Conservation (phyloP, 2,888 invertebrate species). For the Phragmatobia fuliginosa region DNA sequence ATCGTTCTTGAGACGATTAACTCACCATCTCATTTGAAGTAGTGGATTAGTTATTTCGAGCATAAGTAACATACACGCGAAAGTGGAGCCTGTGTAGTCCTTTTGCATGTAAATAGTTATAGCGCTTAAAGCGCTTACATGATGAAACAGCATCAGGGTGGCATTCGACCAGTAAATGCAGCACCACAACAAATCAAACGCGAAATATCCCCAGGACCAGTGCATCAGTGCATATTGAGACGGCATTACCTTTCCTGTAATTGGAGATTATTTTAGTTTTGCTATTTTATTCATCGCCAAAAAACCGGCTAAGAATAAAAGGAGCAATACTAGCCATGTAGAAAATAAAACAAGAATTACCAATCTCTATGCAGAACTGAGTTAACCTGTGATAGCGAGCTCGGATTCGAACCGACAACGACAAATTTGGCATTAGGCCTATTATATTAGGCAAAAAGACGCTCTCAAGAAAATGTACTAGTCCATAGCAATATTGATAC, state of each 20-base stretch:
- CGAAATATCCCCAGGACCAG: conserved; percentile 88
- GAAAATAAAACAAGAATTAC: not conserved
- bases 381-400: not conserved
- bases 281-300: not conserved
- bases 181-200: conserved; percentile 88
- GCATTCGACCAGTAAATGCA: conserved; percentile 82
- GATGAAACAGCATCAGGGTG: conserved; percentile 85
- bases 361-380: not conserved
- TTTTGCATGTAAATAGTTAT: conserved; percentile 83
- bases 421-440: not conserved
- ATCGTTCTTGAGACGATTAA: conserved; percentile 6
- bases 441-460: not conserved
- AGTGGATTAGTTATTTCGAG: conserved; percentile 88
- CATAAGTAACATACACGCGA: conserved; percentile 84
- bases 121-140: conserved; percentile 81
- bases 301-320: not conserved
- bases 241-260: conserved; percentile 65
- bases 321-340: not conserved
- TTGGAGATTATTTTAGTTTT: not conserved
- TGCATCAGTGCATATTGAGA: conserved; percentile 79
- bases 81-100: conserved; percentile 81
- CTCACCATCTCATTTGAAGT: conserved; percentile 87
- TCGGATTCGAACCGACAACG: not conserved
- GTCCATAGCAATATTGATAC: no score
- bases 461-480: not conserved